A percentile compares a stretch with the other conserved stretches of the same genome.
Conservation (phyloP, 2,113 vertebrate genomes). For the Bettongia penicillata region DNA sequence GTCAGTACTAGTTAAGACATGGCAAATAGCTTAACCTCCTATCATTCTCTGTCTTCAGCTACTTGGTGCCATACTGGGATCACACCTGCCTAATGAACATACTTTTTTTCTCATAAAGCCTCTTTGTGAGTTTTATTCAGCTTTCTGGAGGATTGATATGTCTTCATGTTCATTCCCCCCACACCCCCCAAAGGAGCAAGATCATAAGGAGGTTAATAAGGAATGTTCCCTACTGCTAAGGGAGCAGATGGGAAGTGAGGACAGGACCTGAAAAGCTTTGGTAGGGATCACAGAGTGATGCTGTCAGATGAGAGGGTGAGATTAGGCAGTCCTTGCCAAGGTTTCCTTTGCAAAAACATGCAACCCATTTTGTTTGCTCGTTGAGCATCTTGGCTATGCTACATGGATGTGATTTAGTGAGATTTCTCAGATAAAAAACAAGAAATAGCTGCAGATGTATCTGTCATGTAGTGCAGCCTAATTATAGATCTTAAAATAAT, state of each 20-base stretch:
- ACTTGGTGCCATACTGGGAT: background rate
- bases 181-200: background rate
- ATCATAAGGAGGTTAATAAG: background rate
- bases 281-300: conserved; percentile 4
- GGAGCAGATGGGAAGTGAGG: background rate
- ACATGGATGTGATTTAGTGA: background rate
- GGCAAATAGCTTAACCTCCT: background rate
- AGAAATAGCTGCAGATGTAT: conserved; percentile 18
- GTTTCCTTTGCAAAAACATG: conserved; percentile 5
- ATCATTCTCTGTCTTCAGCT: background rate
- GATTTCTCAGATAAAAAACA: conserved; percentile 45
- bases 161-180: background rate
- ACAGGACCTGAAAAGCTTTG: background rate
- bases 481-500: conserved; percentile 74
- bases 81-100: background rate
- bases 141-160: background rate
- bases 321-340: background rate
- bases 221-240: background rate
- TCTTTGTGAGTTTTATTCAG: background rate
- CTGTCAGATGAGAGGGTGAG: conserved; percentile 2
- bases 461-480: conserved; percentile 56
- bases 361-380: background rate
- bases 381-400: background rate
- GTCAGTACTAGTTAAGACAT: background rate
- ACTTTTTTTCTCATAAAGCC: background rate